A percentile compares a stretch with the other conserved stretches of the same genome.
Evolutionary conservation across 2,113 vertebrate genomes (phyloP).

Genomic region (Saguinus imperator): DNA sequence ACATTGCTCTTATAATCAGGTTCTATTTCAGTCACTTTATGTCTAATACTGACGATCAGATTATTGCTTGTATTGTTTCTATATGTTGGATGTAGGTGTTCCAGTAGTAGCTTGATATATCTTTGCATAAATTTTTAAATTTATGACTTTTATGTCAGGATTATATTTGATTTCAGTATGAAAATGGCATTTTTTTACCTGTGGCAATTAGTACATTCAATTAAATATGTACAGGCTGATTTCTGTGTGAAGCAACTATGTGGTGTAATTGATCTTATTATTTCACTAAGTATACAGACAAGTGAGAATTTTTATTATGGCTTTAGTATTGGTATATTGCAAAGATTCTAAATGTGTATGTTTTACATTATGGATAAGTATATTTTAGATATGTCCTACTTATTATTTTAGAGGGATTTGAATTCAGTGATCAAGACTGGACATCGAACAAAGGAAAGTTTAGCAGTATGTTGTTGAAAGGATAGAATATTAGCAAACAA

Average conservation of each 20-base stretch:
- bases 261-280: not conserved
- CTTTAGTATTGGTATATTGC: not conserved
- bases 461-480: not conserved
- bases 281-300: not conserved
- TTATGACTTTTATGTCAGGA: not conserved
- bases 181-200: not conserved
- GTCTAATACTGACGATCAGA: not conserved
- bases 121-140: not conserved
- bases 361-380: not conserved
- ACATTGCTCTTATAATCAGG: not conserved
- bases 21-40: not conserved
- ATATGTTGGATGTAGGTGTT: not conserved
- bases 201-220: not conserved
- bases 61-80: not conserved
- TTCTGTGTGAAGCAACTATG: not conserved
- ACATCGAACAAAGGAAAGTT: not conserved
- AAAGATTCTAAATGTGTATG: not conserved
- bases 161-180: conserved; percentile 25
- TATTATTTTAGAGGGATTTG: conserved; percentile 18
- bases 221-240: not conserved
- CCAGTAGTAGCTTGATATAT: not conserved
- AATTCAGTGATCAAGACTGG: not conserved
- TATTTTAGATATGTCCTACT: not conserved
- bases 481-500: not conserved
- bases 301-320: not conserved